A percentile compares a stretch with the other conserved stretches of the same genome.
phyloP scores from a whole-genome alignment of 2,888 invertebrate species.

The Apodemia zela region DNA sequence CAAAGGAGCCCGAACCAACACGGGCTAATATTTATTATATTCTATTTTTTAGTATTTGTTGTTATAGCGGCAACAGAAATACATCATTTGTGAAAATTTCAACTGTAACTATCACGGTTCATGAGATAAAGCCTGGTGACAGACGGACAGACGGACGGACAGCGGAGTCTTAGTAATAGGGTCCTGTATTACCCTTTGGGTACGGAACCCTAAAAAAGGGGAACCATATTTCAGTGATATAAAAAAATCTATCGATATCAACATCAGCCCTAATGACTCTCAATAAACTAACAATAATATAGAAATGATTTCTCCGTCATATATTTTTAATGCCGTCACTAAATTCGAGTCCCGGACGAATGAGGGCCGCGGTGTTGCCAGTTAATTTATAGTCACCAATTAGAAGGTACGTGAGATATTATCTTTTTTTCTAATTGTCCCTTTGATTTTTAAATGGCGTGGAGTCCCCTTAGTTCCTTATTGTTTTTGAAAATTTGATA shows the following conservation, averaged over 20 bases:
- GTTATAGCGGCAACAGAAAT: too few species aligned
- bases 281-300: constrained; percentile 3
- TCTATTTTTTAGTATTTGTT: too few species aligned
- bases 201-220: too few species aligned
- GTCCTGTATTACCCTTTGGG: too few species aligned
- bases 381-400: constrained; percentile 67
- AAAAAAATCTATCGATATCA: neutral
- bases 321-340: constrained; percentile 12
- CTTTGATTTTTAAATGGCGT: constrained; percentile 31
- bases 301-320: constrained; percentile 16
- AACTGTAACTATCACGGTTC: too few species aligned
- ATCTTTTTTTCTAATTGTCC: constrained; percentile 50
- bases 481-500: neutral
- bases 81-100: too few species aligned
- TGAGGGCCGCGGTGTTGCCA: constrained; percentile 5
- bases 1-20: too few species aligned
- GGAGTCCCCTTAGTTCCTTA: constrained; percentile 34
- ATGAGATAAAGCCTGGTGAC: too few species aligned
- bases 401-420: constrained; percentile 59
- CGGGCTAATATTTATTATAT: too few species aligned
- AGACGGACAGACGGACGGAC: too few species aligned
- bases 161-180: too few species aligned
- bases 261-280: neutral
- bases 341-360: constrained; percentile 7
- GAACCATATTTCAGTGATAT: neutral